These are phyloP conservation scores for Agapostemon virescens DNA, from an alignment of 2,888 invertebrate species.

Conservation along the genomic window DNA sequence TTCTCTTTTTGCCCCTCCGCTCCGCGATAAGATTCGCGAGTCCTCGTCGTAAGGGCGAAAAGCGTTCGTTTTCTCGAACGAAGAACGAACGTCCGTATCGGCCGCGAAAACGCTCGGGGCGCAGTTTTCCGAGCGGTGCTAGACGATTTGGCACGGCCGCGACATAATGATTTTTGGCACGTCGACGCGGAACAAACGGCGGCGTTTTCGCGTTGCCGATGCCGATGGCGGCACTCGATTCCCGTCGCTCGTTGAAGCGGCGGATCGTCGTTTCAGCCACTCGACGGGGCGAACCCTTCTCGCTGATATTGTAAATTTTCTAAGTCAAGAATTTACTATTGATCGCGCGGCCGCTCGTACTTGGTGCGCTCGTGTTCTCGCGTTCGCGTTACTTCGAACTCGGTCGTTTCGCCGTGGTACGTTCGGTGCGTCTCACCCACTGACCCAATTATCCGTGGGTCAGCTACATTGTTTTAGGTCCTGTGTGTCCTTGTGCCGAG, in stretches of 20 bases:
- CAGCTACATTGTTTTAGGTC: constrained; percentile 58
- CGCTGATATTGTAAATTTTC: constrained; percentile 69
- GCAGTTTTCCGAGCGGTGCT: constrained; percentile 18
- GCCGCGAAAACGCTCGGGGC: constrained; percentile 13
- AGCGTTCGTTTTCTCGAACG: background rate
- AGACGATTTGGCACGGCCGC: constrained; percentile 39
- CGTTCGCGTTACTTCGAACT: constrained; percentile 59
- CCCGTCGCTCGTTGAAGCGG: constrained; percentile 17
- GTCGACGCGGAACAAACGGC: constrained; percentile 25
- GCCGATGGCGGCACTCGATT: constrained; percentile 27
- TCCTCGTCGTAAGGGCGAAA: no score
- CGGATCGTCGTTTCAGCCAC: constrained; percentile 6
- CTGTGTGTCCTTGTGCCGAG: constrained; percentile 26
- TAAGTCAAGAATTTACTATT: constrained; percentile 69
- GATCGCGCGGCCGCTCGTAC: constrained; percentile 53
- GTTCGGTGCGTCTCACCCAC: constrained; percentile 63
- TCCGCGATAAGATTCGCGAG: background rate
- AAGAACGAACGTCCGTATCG: no score
- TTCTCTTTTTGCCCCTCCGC: no score
- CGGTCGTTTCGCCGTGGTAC: constrained; percentile 59
- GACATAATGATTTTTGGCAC: constrained; percentile 48
- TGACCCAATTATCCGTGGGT: constrained; percentile 64
- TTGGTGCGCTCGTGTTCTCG: background rate
- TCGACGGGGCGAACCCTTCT: background rate
- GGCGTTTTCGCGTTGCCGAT: constrained; percentile 8